phyloP scores from a whole-genome alignment of 1,140 invertebrate species.

The Choristoneura fumiferana region DNA sequence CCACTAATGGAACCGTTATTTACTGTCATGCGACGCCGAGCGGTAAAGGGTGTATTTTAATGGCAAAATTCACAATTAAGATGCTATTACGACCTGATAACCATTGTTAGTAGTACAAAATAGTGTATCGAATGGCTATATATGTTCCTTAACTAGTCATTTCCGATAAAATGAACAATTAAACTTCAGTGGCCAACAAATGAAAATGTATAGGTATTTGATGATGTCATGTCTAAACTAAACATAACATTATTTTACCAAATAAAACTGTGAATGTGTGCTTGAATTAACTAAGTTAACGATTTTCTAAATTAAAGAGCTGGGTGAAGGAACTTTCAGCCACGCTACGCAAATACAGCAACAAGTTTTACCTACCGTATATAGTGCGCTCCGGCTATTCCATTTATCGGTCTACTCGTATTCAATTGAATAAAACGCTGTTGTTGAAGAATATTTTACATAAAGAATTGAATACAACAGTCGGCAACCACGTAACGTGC shows the following conservation, averaged over 20 bases:
- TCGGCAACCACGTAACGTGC: background rate
- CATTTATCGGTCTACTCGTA: too few relatives aligned
- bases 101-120: background rate
- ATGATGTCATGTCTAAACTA: too few relatives aligned
- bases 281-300: too few relatives aligned
- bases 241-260: too few relatives aligned
- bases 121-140: background rate
- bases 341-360: too few relatives aligned
- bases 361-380: background rate
- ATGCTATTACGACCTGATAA: background rate
- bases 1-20: conserved; percentile 42
- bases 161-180: background rate
- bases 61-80: conserved; percentile 13
- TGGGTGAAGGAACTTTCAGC: too few relatives aligned
- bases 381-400: too few relatives aligned
- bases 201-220: too few relatives aligned
- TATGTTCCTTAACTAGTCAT: background rate
- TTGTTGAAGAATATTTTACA: conserved; percentile 5
- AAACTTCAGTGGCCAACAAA: background rate
- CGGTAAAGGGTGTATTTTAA: conserved; percentile 20
- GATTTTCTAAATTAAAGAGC: too few relatives aligned
- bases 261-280: too few relatives aligned
- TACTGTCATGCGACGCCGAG: conserved; percentile 24
- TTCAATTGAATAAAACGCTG: conserved; percentile 2
- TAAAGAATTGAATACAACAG: conserved; percentile 1